A percentile compares a stretch with the other conserved stretches of the same genome.
These are phyloP conservation scores for Actinia equina DNA, from an alignment of 64 coral and sea anemone genomes.

Conservation along the genomic window DNA sequence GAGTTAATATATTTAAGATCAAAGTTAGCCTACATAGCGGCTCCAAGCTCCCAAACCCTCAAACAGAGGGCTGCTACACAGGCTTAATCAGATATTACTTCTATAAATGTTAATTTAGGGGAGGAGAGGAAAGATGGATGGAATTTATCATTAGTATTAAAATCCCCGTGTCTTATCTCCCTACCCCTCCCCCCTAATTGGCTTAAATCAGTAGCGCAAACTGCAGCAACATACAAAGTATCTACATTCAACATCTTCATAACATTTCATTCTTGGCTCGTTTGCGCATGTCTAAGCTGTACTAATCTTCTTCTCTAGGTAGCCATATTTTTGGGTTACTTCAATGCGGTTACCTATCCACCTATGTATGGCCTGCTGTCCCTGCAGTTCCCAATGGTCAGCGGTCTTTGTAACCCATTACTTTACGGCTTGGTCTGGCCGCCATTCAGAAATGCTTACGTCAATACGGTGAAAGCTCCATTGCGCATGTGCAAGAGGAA, in stretches of 20 bases:
- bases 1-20: no score
- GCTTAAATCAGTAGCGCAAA: no score
- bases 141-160: no score
- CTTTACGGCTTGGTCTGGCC: constrained; percentile 52
- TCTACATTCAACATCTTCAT: no score
- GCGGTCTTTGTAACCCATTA: constrained; percentile 48
- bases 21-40: no score
- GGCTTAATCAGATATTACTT: no score
- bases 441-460: constrained; percentile 42
- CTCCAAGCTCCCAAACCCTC: no score
- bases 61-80: no score
- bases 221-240: no score
- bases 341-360: constrained; percentile 24
- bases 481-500: neutral
- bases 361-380: constrained; percentile 30
- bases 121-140: no score
- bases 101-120: no score
- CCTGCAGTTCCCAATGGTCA: constrained; percentile 49
- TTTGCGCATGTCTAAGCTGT: neutral
- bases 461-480: constrained; percentile 17
- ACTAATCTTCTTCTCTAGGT: constrained; percentile 12
- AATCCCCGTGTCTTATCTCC: no score
- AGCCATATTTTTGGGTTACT: constrained; percentile 24
- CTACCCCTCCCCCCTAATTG: neutral
- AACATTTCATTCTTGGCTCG: neutral